Percentiles rank a stretch among this genome's conserved stretches.
Conservation (phyloP, 2,797 vertebrate species). For the Rhyacichthys aspro region DNA sequence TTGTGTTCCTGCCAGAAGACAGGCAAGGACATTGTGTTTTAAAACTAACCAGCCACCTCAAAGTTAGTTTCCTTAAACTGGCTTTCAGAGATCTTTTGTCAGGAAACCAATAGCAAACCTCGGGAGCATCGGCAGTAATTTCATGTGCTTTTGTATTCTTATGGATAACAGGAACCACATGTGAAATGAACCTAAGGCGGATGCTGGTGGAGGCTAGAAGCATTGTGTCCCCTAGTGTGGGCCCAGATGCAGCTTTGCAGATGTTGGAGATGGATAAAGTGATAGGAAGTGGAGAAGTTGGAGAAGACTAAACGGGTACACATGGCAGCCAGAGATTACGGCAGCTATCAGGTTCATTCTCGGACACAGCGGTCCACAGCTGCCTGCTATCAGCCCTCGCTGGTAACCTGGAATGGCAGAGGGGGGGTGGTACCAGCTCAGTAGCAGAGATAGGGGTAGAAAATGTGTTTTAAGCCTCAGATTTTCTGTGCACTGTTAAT, state of each 20-base stretch:
- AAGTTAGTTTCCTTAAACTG: constrained; percentile 31
- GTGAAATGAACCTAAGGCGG: constrained; percentile 63
- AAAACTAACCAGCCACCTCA: constrained; percentile 11
- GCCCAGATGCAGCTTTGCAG: constrained; percentile 49
- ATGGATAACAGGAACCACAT: constrained; percentile 70
- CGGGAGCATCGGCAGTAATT: constrained; percentile 54
- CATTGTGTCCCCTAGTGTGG: constrained; percentile 54
- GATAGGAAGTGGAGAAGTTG: constrained; percentile 52
- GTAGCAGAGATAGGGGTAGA: constrained; percentile 39
- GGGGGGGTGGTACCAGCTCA: constrained; percentile 26
- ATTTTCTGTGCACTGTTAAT: constrained; percentile 41
- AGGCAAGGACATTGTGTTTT: constrained; percentile 17
- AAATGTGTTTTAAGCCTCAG: constrained; percentile 32
- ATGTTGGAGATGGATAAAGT: constrained; percentile 50
- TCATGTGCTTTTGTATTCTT: constrained; percentile 31
- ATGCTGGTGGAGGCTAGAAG: constrained; percentile 48
- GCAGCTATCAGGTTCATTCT: constrained; percentile 29
- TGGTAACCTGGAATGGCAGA: constrained; percentile 31
- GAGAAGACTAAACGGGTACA: constrained; percentile 58
- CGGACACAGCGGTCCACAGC: constrained; percentile 51
- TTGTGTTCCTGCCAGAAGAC: constrained; percentile 14
- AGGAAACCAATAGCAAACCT: constrained; percentile 42
- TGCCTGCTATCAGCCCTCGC: constrained; percentile 55
- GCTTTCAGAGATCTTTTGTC: constrained; percentile 23
- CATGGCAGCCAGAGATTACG: constrained; percentile 65